A percentile compares a stretch with the other conserved stretches of the same genome.
Conservation (phyloP, 2,888 invertebrate species). For the Rhagonycha lutea region DNA sequence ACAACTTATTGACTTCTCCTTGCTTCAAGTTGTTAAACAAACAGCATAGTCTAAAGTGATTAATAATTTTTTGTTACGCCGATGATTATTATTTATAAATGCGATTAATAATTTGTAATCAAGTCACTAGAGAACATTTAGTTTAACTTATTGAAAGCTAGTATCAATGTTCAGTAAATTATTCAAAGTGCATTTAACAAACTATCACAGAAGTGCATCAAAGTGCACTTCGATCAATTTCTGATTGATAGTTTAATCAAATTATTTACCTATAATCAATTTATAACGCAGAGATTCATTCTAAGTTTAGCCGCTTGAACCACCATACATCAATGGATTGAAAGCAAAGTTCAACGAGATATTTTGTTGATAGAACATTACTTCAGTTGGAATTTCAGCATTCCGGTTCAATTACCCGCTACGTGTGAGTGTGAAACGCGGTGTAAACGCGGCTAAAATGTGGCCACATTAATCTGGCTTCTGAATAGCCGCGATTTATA, state of each 20-base stretch:
- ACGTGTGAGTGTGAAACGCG: slow-evolving; percentile 36
- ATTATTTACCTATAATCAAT: slow-evolving; percentile 37
- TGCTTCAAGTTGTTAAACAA: not conserved
- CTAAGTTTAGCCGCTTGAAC: not conserved
- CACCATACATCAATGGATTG: not conserved
- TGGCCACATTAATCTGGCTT: slow-evolving; percentile 38
- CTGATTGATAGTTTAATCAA: slow-evolving; percentile 52
- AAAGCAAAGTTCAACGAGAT: not conserved
- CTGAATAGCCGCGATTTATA: slow-evolving; percentile 38
- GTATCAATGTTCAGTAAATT: slow-evolving; percentile 54
- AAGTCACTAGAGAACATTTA: slow-evolving; percentile 51
- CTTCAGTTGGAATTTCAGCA: slow-evolving; percentile 35
- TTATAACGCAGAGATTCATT: not conserved
- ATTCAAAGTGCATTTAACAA: slow-evolving; percentile 51
- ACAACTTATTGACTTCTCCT: not conserved
- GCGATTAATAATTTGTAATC: not conserved
- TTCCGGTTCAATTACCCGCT: slow-evolving; percentile 35
- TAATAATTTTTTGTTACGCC: slow-evolving; percentile 8
- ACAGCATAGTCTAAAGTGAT: not conserved
- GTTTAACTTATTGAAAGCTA: slow-evolving; percentile 42
- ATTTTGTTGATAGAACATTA: slow-evolving; percentile 16
- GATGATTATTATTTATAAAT: slow-evolving; percentile 42
- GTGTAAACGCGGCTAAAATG: slow-evolving; percentile 36
- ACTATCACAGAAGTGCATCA: slow-evolving; percentile 49
- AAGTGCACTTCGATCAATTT: slow-evolving; percentile 50